These are phyloP conservation scores for Salpingus planirostris DNA, from an alignment of 2,888 invertebrate genomes.

Conservation along the genomic window DNA sequence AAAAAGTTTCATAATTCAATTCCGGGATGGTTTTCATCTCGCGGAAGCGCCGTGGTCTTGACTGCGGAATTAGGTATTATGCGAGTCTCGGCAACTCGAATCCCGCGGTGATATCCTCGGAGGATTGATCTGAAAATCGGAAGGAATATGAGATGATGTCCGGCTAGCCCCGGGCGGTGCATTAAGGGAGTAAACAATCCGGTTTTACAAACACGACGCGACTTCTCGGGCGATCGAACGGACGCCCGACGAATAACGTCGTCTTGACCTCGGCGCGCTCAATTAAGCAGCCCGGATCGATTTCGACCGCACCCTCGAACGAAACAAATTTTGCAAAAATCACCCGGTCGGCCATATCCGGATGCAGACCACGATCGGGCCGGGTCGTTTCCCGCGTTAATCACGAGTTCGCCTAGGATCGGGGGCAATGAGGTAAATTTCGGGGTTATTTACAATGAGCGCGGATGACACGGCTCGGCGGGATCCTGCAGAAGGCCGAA, in stretches of 20 bases:
- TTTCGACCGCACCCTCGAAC: too few species aligned
- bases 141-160: conserved; percentile 20
- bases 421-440: too few species aligned
- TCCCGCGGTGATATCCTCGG: too few species aligned
- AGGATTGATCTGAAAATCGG: conserved; percentile 19
- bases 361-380: too few species aligned
- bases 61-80: conserved; percentile 11
- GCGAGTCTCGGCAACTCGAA: conserved; percentile 9
- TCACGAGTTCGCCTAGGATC: too few species aligned
- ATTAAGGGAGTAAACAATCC: conserved; percentile 18
- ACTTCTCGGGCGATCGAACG: too few species aligned
- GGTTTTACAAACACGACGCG: conserved; percentile 12
- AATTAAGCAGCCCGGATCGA: too few species aligned
- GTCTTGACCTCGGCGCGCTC: too few species aligned
- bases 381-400: too few species aligned
- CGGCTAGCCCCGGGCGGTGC: conserved; percentile 12
- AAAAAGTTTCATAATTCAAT: conserved; percentile 12
- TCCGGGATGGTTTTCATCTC: conserved; percentile 11
- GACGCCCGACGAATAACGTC: too few species aligned
- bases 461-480: conserved; percentile 2
- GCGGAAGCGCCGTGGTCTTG: conserved; percentile 11
- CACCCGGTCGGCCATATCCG: too few species aligned
- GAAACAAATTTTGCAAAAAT: too few species aligned
- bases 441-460: conserved; percentile 3
- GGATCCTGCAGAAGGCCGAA: conserved; percentile 4